phyloP scores from a whole-genome alignment of 2,113 vertebrate genomes.

The Carassius gibelio region DNA sequence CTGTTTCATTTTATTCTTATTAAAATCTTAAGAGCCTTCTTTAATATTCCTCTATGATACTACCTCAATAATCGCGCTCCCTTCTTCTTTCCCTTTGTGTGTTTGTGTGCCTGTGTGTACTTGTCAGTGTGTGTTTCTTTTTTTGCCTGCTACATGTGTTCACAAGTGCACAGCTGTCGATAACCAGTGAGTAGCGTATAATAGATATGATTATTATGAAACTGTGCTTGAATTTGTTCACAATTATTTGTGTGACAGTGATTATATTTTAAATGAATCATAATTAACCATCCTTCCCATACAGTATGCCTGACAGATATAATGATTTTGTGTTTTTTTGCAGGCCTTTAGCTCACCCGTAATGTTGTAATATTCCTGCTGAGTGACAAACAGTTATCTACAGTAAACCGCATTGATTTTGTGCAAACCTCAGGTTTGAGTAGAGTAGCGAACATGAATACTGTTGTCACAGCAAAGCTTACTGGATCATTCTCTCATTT shows the following conservation, averaged over 20 bases:
- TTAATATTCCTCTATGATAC: constrained; percentile 93
- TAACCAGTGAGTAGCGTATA: neutral
- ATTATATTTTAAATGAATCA: neutral
- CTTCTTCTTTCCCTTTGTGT: constrained; percentile 55
- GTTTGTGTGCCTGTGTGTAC: constrained; percentile 51
- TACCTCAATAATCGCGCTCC: constrained; percentile 87
- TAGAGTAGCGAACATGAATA: constrained; percentile 68
- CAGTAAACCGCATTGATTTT: constrained; percentile 74
- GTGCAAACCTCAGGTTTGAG: constrained; percentile 72
- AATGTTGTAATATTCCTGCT: constrained; percentile 14
- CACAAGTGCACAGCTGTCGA: constrained; percentile 17
- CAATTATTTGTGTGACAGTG: neutral
- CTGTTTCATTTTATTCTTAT: constrained; percentile 99
- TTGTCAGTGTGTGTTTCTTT: constrained; percentile 13
- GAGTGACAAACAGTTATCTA: constrained; percentile 41
- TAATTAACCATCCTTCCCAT: neutral
- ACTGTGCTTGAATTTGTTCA: constrained; percentile 25
- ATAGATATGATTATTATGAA: neutral
- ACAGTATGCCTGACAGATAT: neutral
- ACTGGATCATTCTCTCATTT: constrained; percentile 68
- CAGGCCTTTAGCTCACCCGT: constrained; percentile 17
- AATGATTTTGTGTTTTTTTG: constrained; percentile 2
- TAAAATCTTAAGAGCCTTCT: constrained; percentile 89
- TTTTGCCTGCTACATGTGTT: constrained; percentile 7
- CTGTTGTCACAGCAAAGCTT: constrained; percentile 74